Percentiles rank a stretch among this genome's conserved stretches.
Conservation (phyloP, 92 coral and sea anemone genomes). For the Phymanthus crucifer region DNA sequence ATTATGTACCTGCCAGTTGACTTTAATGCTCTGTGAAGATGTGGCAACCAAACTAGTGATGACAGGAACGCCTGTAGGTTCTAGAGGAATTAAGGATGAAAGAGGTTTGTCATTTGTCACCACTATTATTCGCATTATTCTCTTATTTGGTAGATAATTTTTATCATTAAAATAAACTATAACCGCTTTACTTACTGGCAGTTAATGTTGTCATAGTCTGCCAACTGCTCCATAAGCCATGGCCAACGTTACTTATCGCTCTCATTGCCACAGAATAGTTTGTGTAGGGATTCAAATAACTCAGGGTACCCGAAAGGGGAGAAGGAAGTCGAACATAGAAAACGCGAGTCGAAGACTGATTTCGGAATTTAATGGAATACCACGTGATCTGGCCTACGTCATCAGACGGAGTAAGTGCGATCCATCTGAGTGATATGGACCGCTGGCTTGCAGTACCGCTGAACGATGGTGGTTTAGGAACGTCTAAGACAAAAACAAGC, state of each 20-base stretch:
- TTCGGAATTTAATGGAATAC: not conserved
- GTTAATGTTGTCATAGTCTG: not conserved
- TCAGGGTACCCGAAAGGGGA: not conserved
- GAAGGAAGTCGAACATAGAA: not conserved
- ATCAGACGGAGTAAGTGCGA: not conserved
- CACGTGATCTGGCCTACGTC: conserved; percentile 24
- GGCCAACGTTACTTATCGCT: conserved; percentile 31
- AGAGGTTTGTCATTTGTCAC: no score
- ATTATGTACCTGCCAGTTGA: not conserved
- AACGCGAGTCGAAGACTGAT: not conserved
- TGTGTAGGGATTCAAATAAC: conserved; percentile 32
- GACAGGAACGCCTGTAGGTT: conserved; percentile 11
- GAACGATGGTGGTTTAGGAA: conserved; percentile 9
- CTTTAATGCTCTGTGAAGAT: conserved; percentile 19
- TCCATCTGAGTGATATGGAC: conserved; percentile 7
- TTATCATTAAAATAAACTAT: no score
- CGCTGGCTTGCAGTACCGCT: not conserved
- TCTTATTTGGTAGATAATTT: no score
- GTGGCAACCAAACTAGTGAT: not conserved
- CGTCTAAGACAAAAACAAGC: conserved; percentile 11
- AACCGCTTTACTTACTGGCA: conserved; percentile 43
- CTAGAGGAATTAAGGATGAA: no score
- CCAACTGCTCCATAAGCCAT: conserved; percentile 38
- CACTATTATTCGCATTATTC: no score
- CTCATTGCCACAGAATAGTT: conserved; percentile 20